Percentiles rank a stretch among this genome's conserved stretches.
These are phyloP conservation scores for Parazoanthus darwini DNA, from an alignment of 92 coral and sea anemone genomes.

Conservation along the genomic window DNA sequence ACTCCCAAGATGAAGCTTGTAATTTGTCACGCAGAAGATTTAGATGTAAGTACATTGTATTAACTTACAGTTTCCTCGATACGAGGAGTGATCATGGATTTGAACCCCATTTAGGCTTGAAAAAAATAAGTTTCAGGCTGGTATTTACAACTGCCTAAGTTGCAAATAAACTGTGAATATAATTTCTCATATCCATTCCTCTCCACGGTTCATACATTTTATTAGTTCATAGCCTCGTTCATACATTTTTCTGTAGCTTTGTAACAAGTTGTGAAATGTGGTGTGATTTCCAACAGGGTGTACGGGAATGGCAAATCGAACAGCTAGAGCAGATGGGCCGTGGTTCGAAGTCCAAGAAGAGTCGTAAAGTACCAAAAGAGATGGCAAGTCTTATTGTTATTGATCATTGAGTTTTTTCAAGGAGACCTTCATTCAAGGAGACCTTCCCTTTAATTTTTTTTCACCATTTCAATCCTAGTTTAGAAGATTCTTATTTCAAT, in stretches of 20 bases:
- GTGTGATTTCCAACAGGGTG: slow-evolving; percentile 63
- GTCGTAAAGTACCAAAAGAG: slow-evolving; percentile 35
- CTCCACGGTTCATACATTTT: too few relatives aligned
- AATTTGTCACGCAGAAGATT: slow-evolving; percentile 81
- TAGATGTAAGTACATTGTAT: slow-evolving; percentile 76
- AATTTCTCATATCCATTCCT: too few relatives aligned
- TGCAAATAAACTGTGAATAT: too few relatives aligned
- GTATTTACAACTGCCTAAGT: too few relatives aligned
- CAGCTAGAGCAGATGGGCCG: slow-evolving; percentile 74
- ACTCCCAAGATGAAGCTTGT: slow-evolving; percentile 92
- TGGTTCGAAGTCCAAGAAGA: slow-evolving; percentile 39
- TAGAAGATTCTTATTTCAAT: too few relatives aligned
- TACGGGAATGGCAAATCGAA: slow-evolving; percentile 92
- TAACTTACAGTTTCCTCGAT: not conserved
- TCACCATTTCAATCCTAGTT: too few relatives aligned
- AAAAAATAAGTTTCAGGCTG: too few relatives aligned
- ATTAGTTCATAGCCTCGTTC: too few relatives aligned
- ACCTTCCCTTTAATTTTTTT: not conserved
- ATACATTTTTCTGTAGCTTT: not conserved
- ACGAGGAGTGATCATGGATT: too few relatives aligned
- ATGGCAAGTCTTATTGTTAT: slow-evolving; percentile 12
- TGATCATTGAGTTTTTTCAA: not conserved
- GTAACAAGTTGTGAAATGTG: not conserved
- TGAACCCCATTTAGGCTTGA: too few relatives aligned
- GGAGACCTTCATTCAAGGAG: too few relatives aligned